A percentile compares a stretch with the other conserved stretches of the same genome.
Evolutionary conservation across 2,797 vertebrate species (phyloP).

Genomic region (Bufotes viridis): DNA sequence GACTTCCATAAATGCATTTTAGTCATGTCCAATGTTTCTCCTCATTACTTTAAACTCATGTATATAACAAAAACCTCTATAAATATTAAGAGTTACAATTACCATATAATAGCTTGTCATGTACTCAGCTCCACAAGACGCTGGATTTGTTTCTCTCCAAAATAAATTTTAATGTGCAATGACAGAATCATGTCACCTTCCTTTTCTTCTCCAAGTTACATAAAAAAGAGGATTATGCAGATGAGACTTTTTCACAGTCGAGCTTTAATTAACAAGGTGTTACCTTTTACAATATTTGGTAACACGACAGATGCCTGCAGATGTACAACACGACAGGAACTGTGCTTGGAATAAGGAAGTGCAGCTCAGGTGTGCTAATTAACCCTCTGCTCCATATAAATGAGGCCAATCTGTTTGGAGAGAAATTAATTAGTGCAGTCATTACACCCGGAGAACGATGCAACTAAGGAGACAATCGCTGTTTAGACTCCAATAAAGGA

Average conservation of each 20-base stretch:
- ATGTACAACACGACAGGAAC: conserved; percentile 81
- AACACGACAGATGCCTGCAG: conserved; percentile 76
- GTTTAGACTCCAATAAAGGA: conserved; percentile 54
- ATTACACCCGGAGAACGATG: conserved; percentile 51
- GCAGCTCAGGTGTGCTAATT: conserved; percentile 80
- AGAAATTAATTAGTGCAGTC: conserved; percentile 70
- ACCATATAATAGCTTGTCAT: conserved; percentile 41
- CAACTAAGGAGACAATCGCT: conserved; percentile 43
- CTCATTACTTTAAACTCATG: conserved; percentile 10
- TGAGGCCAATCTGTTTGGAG: conserved; percentile 70
- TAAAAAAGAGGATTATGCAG: conserved; percentile 59
- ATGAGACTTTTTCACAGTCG: conserved; percentile 56
- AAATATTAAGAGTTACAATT: neutral
- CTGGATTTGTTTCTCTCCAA: conserved; percentile 45
- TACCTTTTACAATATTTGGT: conserved; percentile 82
- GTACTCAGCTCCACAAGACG: conserved; percentile 14
- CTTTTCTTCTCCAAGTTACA: conserved; percentile 53
- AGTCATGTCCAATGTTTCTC: neutral
- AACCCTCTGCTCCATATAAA: conserved; percentile 75
- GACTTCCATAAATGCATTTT: too few relatives aligned
- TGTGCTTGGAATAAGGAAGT: conserved; percentile 76
- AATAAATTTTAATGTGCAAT: conserved; percentile 49
- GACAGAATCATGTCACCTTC: conserved; percentile 53
- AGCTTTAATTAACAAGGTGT: conserved; percentile 84
- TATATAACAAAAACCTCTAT: neutral